Percentiles rank a stretch among this genome's conserved stretches.
Conservation (phyloP, 2,888 invertebrate species). For the Malacosoma neustria region DNA sequence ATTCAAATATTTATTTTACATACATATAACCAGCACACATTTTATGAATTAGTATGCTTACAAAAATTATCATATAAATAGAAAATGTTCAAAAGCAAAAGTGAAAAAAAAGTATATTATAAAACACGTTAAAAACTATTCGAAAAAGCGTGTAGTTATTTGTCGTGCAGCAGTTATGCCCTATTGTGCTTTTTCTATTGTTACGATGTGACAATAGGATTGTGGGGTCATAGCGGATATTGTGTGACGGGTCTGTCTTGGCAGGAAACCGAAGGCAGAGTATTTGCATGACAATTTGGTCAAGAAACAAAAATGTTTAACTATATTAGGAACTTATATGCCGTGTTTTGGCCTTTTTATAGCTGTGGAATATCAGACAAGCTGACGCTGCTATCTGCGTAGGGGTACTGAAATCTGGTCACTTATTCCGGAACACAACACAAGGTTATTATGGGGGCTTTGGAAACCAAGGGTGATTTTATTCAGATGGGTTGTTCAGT, state of each 20-base stretch:
- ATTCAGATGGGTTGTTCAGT: too few relatives aligned
- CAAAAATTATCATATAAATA: not conserved
- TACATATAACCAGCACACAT: too few relatives aligned
- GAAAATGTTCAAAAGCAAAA: not conserved
- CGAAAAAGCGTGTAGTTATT: not conserved
- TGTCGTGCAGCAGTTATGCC: not conserved
- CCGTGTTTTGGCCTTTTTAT: too few relatives aligned
- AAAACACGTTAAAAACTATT: not conserved
- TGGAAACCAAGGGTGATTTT: too few relatives aligned
- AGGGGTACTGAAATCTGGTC: too few relatives aligned
- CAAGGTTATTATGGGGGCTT: too few relatives aligned
- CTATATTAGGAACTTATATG: too few relatives aligned
- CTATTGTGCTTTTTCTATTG: constrained; percentile 1
- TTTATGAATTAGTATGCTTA: too few relatives aligned
- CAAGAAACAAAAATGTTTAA: not conserved
- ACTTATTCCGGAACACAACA: too few relatives aligned
- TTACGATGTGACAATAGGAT: constrained; percentile 2
- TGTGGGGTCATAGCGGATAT: constrained; percentile 2
- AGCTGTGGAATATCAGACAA: too few relatives aligned
- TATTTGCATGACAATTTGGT: not conserved
- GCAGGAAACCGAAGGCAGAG: not conserved
- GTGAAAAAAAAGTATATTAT: not conserved
- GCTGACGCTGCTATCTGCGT: too few relatives aligned
- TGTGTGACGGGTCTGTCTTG: not conserved
- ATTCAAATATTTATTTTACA: too few relatives aligned